Evolutionary conservation across 2,113 vertebrate species (phyloP).

Genomic region (Lonchura striata): DNA sequence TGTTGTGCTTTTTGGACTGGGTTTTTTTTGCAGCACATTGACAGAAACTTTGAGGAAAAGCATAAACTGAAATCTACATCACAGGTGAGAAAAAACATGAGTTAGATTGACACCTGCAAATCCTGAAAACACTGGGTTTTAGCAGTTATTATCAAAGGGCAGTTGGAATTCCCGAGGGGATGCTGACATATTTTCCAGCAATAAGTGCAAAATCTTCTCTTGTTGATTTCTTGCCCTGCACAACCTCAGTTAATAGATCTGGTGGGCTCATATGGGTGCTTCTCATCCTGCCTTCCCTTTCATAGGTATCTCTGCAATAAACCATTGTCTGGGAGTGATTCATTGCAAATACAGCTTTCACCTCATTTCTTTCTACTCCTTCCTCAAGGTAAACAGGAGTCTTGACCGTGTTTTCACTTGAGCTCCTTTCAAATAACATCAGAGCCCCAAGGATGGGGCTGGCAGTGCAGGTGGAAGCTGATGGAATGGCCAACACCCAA

Average conservation of each 20-base stretch:
- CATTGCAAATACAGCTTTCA: constrained; percentile 36
- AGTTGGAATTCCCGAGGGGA: not conserved
- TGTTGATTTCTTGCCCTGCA: constrained; percentile 7
- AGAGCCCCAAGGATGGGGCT: not conserved
- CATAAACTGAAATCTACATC: not conserved
- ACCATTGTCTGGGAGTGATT: constrained; percentile 30
- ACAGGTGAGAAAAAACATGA: not conserved
- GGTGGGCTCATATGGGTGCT: not conserved
- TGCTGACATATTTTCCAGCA: constrained; percentile 23
- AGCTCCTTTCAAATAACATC: not conserved
- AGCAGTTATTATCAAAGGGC: constrained; percentile 30
- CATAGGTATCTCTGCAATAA: not conserved
- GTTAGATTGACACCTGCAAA: not conserved
- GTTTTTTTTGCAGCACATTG: not conserved
- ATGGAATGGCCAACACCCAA: not conserved
- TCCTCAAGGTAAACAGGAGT: constrained; percentile 24
- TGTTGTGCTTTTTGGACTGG: not conserved
- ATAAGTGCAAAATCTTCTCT: constrained; percentile 21
- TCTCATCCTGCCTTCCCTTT: not conserved
- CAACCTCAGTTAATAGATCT: constrained; percentile 16
- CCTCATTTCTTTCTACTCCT: constrained; percentile 30
- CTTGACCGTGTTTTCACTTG: constrained; percentile 10
- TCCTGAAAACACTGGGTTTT: not conserved
- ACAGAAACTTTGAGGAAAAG: not conserved
- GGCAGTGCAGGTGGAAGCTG: not conserved